Evolutionary conservation across 2,888 invertebrate genomes (phyloP).

Genomic region (Chorisops tibialis): DNA sequence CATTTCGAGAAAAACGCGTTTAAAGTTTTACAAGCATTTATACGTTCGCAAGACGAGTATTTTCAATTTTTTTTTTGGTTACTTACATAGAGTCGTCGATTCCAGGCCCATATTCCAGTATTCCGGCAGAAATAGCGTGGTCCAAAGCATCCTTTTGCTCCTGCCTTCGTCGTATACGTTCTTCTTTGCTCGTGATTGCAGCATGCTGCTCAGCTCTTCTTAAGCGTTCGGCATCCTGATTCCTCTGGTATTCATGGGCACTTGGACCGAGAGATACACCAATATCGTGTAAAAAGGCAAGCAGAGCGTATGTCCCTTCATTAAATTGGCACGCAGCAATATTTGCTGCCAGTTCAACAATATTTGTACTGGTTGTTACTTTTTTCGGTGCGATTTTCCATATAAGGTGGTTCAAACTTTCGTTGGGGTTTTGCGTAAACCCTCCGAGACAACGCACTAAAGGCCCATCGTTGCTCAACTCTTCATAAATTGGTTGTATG

Average conservation of each 20-base stretch:
- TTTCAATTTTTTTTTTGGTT: no score
- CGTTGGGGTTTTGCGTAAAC: constrained; percentile 36
- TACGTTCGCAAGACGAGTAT: no score
- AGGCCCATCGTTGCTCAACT: constrained; percentile 34
- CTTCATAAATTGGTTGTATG: constrained; percentile 31
- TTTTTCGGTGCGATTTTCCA: constrained; percentile 36
- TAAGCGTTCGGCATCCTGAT: constrained; percentile 17
- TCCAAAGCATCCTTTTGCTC: no score
- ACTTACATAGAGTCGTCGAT: no score
- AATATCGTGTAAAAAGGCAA: constrained; percentile 2
- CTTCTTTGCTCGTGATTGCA: constrained; percentile 31
- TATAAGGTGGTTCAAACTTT: constrained; percentile 35
- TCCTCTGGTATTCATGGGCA: neutral
- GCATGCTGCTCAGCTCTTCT: constrained; percentile 33
- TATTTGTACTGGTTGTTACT: constrained; percentile 33
- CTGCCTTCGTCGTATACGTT: no score
- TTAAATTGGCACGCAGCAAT: neutral
- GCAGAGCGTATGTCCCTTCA: neutral
- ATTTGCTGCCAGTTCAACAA: constrained; percentile 29
- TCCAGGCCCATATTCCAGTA: no score
- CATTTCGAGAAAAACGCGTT: no score
- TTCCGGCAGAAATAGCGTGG: no score
- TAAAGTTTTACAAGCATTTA: no score
- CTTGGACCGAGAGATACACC: neutral
- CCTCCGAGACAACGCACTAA: constrained; percentile 35